Evolutionary conservation across 2,888 invertebrate genomes (phyloP), one percentile per base, ranked within the genome.

Genomic region (Ormyrus labotus): DNA sequence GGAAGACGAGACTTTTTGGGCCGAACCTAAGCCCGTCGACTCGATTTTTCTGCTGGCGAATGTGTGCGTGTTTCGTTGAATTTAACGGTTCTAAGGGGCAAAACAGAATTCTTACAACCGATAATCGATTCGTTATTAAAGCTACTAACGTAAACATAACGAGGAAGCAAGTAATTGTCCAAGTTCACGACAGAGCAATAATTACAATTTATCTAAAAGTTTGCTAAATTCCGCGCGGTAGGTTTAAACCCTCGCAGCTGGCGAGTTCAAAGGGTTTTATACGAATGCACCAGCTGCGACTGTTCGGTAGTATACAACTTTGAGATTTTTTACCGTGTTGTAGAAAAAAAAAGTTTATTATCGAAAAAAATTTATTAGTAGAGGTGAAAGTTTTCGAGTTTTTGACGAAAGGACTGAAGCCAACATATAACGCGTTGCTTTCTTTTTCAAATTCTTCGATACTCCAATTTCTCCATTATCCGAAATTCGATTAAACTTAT

Each of bases 401-500:
- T 72, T 78, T 45, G 47, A 78, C 5, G 50, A 71, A 72, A 45
- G 8, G 73, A 78, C 68, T 68, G 73, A 78, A 48, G 47, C 9
- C 13, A 50, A 64, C 5, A 55, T 53, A 60, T 11, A 65, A n/a
- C 67, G 61, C 34, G 45, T 61, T 50, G 61, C 58, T 72, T 72
- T 51, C 34, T 34, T 53, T 63, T 68, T 67, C 55, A 45, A 69
- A 65, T 72, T 77, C 76, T 82, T 83, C 67, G 53, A 75, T 78
- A 71, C 78, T 79, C 76, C 74, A 78, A 74, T 79, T 76, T 78
- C 51, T 76, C 80, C 65, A 80, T 80, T 72, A 72, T 68, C 74
- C 78, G 47, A 57, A 57, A 63, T 83, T 80, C 69, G 71, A 81
- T 74, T 70, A 77, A 67, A 77, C 78, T 71, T 68, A 82, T 78